A percentile compares a stretch with the other conserved stretches of the same genome.
phyloP scores from a whole-genome alignment of 2,888 invertebrate genomes.

The Tetheella fluctuosa region DNA sequence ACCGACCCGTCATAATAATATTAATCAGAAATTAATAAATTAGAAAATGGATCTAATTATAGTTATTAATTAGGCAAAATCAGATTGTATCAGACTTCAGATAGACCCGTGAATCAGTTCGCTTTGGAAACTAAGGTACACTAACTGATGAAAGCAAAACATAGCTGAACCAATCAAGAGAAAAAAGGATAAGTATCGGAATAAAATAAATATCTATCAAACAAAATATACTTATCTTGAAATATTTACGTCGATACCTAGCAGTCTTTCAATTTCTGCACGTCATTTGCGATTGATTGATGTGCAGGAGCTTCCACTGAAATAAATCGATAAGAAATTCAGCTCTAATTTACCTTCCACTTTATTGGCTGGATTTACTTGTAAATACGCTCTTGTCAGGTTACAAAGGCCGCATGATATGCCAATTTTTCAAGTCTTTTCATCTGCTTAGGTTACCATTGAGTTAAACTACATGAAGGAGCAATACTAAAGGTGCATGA shows the following conservation, averaged over 20 bases:
- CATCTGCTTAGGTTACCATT: not conserved
- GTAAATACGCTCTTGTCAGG: conserved; percentile 33
- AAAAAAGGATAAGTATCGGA: too few species aligned
- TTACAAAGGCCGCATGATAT: conserved; percentile 13
- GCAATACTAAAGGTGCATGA: not conserved
- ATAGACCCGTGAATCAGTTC: not conserved
- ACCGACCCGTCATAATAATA: too few species aligned
- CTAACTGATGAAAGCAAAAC: not conserved
- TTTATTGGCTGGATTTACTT: conserved; percentile 45
- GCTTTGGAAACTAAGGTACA: too few species aligned
- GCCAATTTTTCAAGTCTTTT: conserved; percentile 7
- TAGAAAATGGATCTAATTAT: too few species aligned
- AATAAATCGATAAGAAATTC: conserved; percentile 50
- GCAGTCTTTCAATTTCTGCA: conserved; percentile 51
- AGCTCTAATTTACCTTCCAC: conserved; percentile 49
- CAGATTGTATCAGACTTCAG: too few species aligned
- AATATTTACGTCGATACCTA: conserved; percentile 25
- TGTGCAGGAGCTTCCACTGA: conserved; percentile 42
- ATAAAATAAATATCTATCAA: not conserved
- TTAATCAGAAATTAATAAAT: too few species aligned
- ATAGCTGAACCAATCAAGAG: not conserved
- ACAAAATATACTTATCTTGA: conserved; percentile 12
- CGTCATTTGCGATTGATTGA: conserved; percentile 59
- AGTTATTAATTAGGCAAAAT: too few species aligned
- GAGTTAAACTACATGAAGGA: not conserved